Conservation (phyloP, 1,140 invertebrate species). For the Cyrtorhinus lividipennis region DNA sequence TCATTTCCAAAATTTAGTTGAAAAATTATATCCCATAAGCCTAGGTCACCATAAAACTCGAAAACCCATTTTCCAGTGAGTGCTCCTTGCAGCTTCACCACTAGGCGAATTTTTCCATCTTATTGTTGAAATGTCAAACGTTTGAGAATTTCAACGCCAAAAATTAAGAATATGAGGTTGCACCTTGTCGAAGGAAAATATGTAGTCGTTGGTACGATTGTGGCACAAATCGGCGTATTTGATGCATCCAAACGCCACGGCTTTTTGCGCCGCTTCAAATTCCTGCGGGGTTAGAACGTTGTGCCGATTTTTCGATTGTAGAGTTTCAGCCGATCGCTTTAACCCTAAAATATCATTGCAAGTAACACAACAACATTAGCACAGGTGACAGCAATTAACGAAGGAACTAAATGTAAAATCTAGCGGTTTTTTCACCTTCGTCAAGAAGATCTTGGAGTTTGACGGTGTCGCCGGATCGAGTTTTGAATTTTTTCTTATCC, state of each 20-base stretch:
- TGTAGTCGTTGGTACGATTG: constrained; percentile 85
- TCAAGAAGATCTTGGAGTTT: constrained; percentile 80
- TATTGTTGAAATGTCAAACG: no score
- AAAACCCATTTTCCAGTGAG: no score
- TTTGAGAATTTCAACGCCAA: no score
- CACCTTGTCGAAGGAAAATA: constrained; percentile 95
- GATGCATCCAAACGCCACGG: constrained; percentile 95
- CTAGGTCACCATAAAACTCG: no score
- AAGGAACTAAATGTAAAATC: no score
- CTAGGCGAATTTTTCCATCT: no score
- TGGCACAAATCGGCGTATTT: constrained; percentile 96
- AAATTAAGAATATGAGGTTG: no score
- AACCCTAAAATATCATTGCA: constrained; percentile 41
- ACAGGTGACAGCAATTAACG: background rate
- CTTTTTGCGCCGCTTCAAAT: constrained; percentile 66
- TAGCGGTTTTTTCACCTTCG: constrained; percentile 50
- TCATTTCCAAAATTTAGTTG: no score
- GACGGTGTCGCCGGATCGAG: constrained; percentile 91
- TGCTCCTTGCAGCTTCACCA: no score
- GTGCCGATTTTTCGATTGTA: constrained; percentile 82
- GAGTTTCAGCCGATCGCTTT: constrained; percentile 64
- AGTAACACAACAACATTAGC: no score
- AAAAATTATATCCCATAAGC: no score
- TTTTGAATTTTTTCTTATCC: constrained; percentile 99
- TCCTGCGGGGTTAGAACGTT: constrained; percentile 73